These are phyloP conservation scores for Phalacrocorax pelagicus DNA, from an alignment of 2,113 vertebrate species.

Conservation along the genomic window DNA sequence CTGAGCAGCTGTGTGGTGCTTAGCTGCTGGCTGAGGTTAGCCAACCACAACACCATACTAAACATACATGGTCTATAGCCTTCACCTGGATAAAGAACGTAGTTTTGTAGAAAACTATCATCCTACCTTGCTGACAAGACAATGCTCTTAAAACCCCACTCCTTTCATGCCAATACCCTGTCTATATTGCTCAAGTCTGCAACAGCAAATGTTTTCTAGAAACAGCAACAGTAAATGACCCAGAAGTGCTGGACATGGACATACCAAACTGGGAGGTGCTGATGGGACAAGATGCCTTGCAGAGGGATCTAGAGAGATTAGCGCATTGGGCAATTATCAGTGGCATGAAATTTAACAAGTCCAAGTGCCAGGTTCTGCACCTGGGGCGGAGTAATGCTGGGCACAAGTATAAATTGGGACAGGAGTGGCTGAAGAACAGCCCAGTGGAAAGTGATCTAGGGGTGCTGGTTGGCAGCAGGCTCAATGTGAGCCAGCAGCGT, in stretches of 20 bases:
- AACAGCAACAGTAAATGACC: background rate
- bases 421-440: no score
- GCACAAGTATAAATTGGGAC: no score
- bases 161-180: background rate
- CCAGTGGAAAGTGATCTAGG: no score
- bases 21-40: background rate
- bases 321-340: background rate
- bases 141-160: background rate
- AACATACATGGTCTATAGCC: background rate
- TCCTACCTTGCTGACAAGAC: background rate
- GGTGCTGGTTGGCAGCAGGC: no score
- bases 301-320: background rate
- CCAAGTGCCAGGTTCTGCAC: background rate
- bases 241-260: background rate
- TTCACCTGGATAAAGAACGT: background rate
- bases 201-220: background rate
- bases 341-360: background rate
- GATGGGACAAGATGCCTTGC: background rate
- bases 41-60: background rate
- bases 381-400: background rate
- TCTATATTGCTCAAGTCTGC: background rate
- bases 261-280: background rate
- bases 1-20: background rate
- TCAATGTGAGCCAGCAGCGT: no score
- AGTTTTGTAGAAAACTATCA: background rate